Evolutionary conservation across 1,140 invertebrate genomes (phyloP), one percentile per base, ranked within the genome.

Genomic region (Drosophila santomea): DNA sequence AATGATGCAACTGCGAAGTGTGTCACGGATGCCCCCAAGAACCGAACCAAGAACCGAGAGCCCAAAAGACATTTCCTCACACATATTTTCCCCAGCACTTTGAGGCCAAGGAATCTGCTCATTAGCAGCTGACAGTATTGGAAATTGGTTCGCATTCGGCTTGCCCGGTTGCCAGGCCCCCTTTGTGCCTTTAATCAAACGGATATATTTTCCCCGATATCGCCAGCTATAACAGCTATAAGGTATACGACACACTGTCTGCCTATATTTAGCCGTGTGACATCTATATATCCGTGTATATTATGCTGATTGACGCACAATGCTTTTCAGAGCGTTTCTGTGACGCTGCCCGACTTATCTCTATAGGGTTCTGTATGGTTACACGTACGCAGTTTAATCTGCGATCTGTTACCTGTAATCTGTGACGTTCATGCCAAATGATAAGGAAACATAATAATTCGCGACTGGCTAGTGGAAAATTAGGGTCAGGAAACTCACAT

Each of bases 1-100:
- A 89, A 88, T 88, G 84, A 89, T 88, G 84, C 82, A 89, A 88
- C 80, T 82, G 81, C 66, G 75, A 86, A 89, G 71, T 86, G 75
- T 86, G 83, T 86, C 83, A 86, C 72, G 83, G 83, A 86, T 88
- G 68, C 67, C 68, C 15, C 44, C 57, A 11, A 32, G 25, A 25
- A 20, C 20, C 20, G 20, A 59, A 47, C 20, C 32, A 5, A 51
- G 39, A 50, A 35, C n/a, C 23, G 10, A 72, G 68, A 48, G 50
- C 60, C 60, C 25, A 68, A 68, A 44, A 66, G 17, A 52, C 43
- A 52, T 68, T 68, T 68, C 61, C 64, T 66, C 64, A 68, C 38
- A 74, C 60, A 59, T 62, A 62, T 35, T 55, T 25, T 56, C 63
- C 39, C 39, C 43, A 41, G 14, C 66, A 44, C 56, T 48, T 14